A percentile compares a stretch with the other conserved stretches of the same genome.
These are phyloP conservation scores for Fragum whitleyi DNA, from an alignment of 2,888 invertebrate species.

Conservation along the genomic window DNA sequence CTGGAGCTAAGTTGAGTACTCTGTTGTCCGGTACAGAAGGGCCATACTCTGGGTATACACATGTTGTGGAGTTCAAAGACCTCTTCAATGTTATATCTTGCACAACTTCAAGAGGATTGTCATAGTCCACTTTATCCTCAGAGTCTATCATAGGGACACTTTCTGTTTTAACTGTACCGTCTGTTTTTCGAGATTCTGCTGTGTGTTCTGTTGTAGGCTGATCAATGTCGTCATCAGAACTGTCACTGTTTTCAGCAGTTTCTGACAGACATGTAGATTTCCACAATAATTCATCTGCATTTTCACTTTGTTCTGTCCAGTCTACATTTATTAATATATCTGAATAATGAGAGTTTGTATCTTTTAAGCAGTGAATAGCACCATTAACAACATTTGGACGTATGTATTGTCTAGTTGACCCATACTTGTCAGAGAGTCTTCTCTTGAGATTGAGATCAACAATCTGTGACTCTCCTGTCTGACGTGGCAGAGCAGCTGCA, in stretches of 20 bases:
- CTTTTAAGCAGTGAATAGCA: not conserved
- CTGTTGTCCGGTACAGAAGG: not conserved
- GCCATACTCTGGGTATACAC: constrained; percentile 18
- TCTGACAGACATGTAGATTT: no score
- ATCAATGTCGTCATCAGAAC: not conserved
- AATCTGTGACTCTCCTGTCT: constrained; percentile 7
- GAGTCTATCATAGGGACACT: not conserved
- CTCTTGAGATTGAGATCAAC: not conserved
- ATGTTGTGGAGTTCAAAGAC: constrained; percentile 8
- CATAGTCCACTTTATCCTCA: constrained; percentile 25
- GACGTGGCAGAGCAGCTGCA: not conserved
- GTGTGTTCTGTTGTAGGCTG: constrained; percentile 3
- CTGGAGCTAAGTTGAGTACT: constrained; percentile 25
- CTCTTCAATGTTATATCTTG: not conserved
- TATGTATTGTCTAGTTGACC: not conserved
- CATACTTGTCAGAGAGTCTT: not conserved
- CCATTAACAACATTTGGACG: not conserved
- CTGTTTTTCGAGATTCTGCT: no score
- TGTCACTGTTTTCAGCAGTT: not conserved
- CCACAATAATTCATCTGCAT: no score
- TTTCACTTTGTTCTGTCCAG: no score
- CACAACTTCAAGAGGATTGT: constrained; percentile 5
- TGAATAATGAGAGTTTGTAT: not conserved
- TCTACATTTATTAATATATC: no score
- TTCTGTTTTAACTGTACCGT: not conserved